Evolutionary conservation across 2,113 vertebrate genomes (phyloP), one percentile per base, ranked within the genome.

Genomic region (Stigmatopora nigra): DNA sequence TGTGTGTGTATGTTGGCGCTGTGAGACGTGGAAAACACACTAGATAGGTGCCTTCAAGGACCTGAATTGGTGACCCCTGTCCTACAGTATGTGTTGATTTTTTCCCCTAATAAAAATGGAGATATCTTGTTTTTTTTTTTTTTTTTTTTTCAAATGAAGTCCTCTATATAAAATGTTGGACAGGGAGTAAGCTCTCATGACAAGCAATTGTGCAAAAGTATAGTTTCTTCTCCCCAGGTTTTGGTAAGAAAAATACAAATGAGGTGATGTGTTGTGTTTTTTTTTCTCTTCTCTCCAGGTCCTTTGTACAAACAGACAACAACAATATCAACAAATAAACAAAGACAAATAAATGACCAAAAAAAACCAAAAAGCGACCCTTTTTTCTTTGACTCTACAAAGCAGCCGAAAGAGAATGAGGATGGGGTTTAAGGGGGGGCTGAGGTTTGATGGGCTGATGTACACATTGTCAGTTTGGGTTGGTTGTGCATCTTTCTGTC

Each of bases 301-400:
- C 91, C 91, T 91, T 90, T 84, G 88, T 69, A 90, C 81, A 91
- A 92, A 92, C 90, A 90, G 90, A 90, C 89, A 90, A 91, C 82
- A 60, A 58, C 57, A 61, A 61, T 44, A 61, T 61, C 41, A 19
- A 61, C 59, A 61, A 45, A 61, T 38, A 45, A 12, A 19, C 13
- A 15, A 15, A 13, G 20, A 60, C 10, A 44, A 60, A 61, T 14
- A 60, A 44, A 38, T 6, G 5, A 59, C 31, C 9, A 44, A 61
- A 60, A 19, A 44, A 45, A n/a, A n/a, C n/a, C n/a, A n/a, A n/a
- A 20, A 79, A 84, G 82, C 82, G 65, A 82, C 64, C 84, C 79
- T 83, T 87, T 86, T 84, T 86, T 81, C 76, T 88, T 82, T 85
- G 66, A 87, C 82, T 82, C 80, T 76, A 86, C 17, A 67, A 86